phyloP scores from a whole-genome alignment of 2,888 invertebrate genomes.

The Ennomos erosarius region DNA sequence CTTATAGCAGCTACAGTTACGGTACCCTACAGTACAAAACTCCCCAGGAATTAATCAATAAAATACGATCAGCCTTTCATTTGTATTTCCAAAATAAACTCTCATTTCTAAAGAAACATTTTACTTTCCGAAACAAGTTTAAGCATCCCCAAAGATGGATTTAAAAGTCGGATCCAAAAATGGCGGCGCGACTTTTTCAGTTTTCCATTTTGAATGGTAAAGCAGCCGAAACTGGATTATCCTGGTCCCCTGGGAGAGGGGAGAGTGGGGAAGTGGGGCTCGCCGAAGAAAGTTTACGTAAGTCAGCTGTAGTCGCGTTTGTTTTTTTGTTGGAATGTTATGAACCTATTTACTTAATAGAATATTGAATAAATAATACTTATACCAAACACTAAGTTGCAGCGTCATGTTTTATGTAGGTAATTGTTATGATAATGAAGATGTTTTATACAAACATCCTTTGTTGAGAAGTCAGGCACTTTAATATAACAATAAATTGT shows the following conservation, averaged over 20 bases:
- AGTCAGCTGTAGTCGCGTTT: conserved; percentile 69
- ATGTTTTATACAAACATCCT: no score
- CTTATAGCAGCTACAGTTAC: no score
- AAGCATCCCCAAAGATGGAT: conserved; percentile 37
- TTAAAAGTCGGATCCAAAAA: conserved; percentile 35
- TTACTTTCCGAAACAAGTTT: conserved; percentile 38
- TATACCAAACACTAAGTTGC: no score
- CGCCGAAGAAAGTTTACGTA: conserved; percentile 55
- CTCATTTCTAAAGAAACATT: conserved; percentile 40
- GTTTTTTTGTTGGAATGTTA: conserved; percentile 36
- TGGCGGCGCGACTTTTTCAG: conserved; percentile 48
- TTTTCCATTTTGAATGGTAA: conserved; percentile 64
- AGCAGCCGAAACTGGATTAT: conserved; percentile 75
- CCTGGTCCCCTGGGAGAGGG: conserved; percentile 51
- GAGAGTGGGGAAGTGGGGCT: conserved; percentile 42
- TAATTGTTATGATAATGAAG: no score
- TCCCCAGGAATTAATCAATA: no score
- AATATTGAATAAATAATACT: no score
- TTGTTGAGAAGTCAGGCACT: no score
- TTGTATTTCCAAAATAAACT: conserved; percentile 7
- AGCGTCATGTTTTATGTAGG: no score
- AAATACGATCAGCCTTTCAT: no score
- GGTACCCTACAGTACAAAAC: no score
- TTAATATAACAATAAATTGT: no score
- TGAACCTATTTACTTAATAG: no score